Evolutionary conservation across 2,797 vertebrate genomes (phyloP), one percentile per base, ranked within the genome.

Genomic region (Aeoliscus strigatus): DNA sequence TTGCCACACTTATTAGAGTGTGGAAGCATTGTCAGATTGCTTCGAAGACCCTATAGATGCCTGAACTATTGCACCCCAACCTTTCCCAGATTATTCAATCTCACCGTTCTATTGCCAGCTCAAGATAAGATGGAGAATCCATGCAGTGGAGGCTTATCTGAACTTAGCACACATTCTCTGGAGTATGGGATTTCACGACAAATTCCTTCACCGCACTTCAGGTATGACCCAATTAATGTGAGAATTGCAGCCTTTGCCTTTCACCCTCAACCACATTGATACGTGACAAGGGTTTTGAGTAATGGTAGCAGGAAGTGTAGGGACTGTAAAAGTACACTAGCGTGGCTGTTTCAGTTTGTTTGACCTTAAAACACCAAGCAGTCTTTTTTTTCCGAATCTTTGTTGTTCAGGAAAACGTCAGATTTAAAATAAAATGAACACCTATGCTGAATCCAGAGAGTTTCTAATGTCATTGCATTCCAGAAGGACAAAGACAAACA

Each of bases 101-200:
- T 86, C 72, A 65, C 71, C 72, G 79, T 70, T 67, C 79, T 77
- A 72, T 87, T 89, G 86, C 81, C 27, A 46, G 76, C 61, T 57
- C 27, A 34, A 78, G 89, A 90, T 90, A 90, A 89, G 70, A 87
- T 78, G 77, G 70, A 66, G 81, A 88, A 89, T 90, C 86, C 85
- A 88, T 88, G 87, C 86, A 85, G 87, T 82, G 78, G 80, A 79
- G 78, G 79, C 91, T 95, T 94, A 95, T 95, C 92, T 90, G 29
- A 83, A 80, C 62, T 84, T 85, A 85, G 80, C 93, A 94, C 86
- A 83, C 87, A 67, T 62, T 81, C 87, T 82, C 76, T 60, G 80
- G 72, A 79, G 81, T 83, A 83, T 80, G 69, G 76, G 83, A 85
- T 88, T 89, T 87, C 82, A 81, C 76, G 69, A 64, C 61, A 70